A percentile compares a stretch with the other conserved stretches of the same genome.
Conservation (phyloP, 2,797 vertebrate genomes). For the Parotocinclus haroldoi region DNA sequence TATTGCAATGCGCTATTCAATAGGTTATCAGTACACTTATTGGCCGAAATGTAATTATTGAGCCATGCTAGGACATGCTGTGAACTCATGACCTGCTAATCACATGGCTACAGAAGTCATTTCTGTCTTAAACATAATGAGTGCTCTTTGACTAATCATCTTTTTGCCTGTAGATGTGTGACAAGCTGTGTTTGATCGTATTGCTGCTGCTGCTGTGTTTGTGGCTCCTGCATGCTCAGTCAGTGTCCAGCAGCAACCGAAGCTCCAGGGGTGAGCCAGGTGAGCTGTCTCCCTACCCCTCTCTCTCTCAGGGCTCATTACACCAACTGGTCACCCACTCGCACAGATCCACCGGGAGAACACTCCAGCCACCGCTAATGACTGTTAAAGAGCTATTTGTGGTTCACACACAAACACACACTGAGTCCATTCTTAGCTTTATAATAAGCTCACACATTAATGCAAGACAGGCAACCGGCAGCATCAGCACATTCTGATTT, state of each 20-base stretch:
- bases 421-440: too few relatives aligned
- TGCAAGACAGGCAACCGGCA: too few relatives aligned
- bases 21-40: neutral
- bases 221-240: slow-evolving; percentile 56
- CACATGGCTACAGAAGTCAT: neutral
- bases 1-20: neutral
- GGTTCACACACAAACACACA: neutral
- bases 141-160: neutral
- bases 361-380: slow-evolving; percentile 35
- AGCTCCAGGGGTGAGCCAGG: slow-evolving; percentile 64
- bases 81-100: too few relatives aligned
- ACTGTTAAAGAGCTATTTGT: slow-evolving; percentile 35
- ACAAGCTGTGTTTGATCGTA: slow-evolving; percentile 46
- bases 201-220: slow-evolving; percentile 59
- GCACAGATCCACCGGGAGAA: slow-evolving; percentile 23
- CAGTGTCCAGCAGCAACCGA: slow-evolving; percentile 73
- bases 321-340: slow-evolving; percentile 57
- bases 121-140: neutral
- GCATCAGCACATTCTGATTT: too few relatives aligned
- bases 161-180: slow-evolving; percentile 51
- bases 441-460: too few relatives aligned
- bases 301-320: slow-evolving; percentile 64
- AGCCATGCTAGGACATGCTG: too few relatives aligned
- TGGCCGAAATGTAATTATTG: too few relatives aligned
- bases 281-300: slow-evolving; percentile 35